Base-by-base conservation (phyloP, 2,797 vertebrate genomes). In the Tapirus indicus region DNA sequence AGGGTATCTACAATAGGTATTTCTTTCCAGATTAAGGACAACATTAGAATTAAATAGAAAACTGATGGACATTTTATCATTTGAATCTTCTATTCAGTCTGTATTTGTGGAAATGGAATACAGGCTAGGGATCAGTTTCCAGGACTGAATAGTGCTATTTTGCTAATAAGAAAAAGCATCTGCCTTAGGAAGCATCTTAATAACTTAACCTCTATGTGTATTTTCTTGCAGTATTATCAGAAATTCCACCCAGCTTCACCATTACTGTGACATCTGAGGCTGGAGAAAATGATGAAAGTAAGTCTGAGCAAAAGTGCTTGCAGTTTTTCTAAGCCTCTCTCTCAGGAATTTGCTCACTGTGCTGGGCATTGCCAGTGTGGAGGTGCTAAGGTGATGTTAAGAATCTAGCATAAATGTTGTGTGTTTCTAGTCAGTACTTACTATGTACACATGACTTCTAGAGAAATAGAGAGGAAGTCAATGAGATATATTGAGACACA, bases 221-320 rank as follows among this genome's bases (percentile, higher is more conserved):
- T 92, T 82, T 92, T 98, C 88, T 85, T 98, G 44, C 98, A 99
- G 99, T 99, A 52, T 98, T 99, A 93, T 99, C 99, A 96, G 99
- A 99, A 97, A 98, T 99, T 0, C 99, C 99, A 84, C 98, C 98
- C 58, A 99, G 99, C 98, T 99, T 99, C 98, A 99, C 99, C 20
- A 99, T 99, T 98, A 99, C 99, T 71, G 99, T 99, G 71, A 99
- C 99, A 1, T 99, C 99, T 84, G 99, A 99, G 93, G 99, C 99
- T 21, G 99, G 99, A 96, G 99, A 99, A 98, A 98, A 99, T 87
- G 99, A 99, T 29, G 99, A 99, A 99, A 99, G 99, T 99, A 99
- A 99, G 99, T 99, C 18, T 77, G 41, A 20, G n/a, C 3, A 60
- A 69, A 83, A 93, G 41, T 86, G 38, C 74, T 52, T 82, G 5